Evolutionary conservation across 2,113 vertebrate species (phyloP), one percentile per base, ranked within the genome.

Genomic region (Pithys albifrons): DNA sequence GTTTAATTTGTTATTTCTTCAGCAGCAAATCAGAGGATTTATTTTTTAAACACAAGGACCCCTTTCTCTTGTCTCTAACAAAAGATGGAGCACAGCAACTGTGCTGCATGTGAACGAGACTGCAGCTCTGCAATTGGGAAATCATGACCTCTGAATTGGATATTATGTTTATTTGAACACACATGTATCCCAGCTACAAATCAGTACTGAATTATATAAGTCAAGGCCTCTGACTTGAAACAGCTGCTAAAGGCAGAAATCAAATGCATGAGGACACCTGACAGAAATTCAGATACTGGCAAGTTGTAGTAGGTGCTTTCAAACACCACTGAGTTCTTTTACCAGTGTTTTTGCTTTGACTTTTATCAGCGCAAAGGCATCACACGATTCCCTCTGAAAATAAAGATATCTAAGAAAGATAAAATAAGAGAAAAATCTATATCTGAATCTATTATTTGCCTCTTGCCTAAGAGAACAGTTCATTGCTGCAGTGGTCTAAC

Each of bases 371-470:
- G 28, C n/a, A 76, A 77, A 91, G 52, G 49, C 45, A 73, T 82
- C 80, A 70, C 35, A 8, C 9, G 29, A 66, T 80, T 91, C 64
- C 24, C 39, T 84, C 76, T 81, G 89, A 93, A 95, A 95, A 95
- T 28, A 64, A 73, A 88, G 59, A 35, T 59, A 71, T 48, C 76
- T 58, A 45, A 80, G 46, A n/a, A 80, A 83, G 72, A 91, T 83
- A 41, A 96, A 96, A 83, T 67, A 81, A 72, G 46, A 83, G 55
- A 49, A 92, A 95, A 95, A 92, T 85, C 59, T 46, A 76, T 69
- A 93, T 39, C 43, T 91, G 94, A 83, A 70, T 91, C 52, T 57
- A 39, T 83, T 85, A 81, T 90, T 88, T 93, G 59, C 33, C 74
- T 88, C 67, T 37, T 88, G 52, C 58, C 89, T 91, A 62, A 65